Conservation (phyloP, 2,113 vertebrate genomes). For the Oryzias javanicus region DNA sequence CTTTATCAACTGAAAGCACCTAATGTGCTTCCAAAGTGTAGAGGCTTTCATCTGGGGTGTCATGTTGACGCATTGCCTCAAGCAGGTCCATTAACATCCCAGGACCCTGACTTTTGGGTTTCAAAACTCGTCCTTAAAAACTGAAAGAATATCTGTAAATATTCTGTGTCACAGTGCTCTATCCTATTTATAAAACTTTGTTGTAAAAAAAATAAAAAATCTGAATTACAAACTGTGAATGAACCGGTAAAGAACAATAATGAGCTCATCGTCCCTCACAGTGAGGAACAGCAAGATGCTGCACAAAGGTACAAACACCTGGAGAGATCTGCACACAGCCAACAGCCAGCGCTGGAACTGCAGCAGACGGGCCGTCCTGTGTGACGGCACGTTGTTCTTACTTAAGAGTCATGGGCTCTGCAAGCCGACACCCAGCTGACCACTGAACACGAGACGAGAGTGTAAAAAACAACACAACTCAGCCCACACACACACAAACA, state of each 20-base stretch:
- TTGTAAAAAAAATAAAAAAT: too few species aligned
- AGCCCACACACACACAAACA: too few species aligned
- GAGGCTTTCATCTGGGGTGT: conserved; percentile 70
- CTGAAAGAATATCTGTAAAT: conserved; percentile 48
- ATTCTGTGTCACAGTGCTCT: not conserved
- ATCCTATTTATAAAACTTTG: too few species aligned
- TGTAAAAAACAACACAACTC: too few species aligned
- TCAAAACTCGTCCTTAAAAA: conserved; percentile 60
- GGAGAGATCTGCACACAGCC: conserved; percentile 3
- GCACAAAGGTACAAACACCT: not conserved
- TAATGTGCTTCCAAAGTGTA: conserved; percentile 69
- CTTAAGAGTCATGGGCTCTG: conserved; percentile 36
- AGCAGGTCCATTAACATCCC: conserved; percentile 61
- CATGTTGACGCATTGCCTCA: conserved; percentile 69
- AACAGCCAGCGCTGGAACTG: not conserved
- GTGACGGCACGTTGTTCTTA: conserved; percentile 16
- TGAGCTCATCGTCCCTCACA: not conserved
- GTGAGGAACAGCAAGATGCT: conserved; percentile 20
- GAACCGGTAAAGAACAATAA: not conserved
- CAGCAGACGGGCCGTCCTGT: conserved; percentile 16
- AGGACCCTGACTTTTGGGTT: conserved; percentile 55
- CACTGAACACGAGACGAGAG: not conserved
- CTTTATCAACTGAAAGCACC: conserved; percentile 60
- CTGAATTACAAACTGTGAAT: too few species aligned
- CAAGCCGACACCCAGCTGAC: conserved; percentile 47